Evolutionary conservation across 2,797 vertebrate genomes (phyloP).

Genomic region (Gymnothorax javanicus): DNA sequence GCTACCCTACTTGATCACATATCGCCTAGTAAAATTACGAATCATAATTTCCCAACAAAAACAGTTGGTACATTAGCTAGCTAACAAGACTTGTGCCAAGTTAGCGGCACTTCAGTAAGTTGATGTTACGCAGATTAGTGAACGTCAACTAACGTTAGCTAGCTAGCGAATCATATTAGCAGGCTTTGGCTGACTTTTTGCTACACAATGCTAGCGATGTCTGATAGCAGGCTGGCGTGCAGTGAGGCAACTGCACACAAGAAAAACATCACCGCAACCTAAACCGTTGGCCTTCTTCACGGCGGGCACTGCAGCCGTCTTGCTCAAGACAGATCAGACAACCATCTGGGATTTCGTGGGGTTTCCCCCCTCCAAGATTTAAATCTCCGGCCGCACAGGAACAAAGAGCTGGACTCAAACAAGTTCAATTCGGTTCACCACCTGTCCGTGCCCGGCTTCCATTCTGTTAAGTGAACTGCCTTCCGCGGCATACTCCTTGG

Average conservation of each 20-base stretch:
- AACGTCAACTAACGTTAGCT: too few relatives aligned
- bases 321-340: neutral
- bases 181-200: neutral
- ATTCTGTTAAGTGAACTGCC: neutral
- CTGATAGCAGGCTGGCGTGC: neutral
- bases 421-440: conserved; percentile 9
- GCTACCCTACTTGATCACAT: neutral
- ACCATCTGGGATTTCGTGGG: neutral
- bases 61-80: neutral
- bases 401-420: conserved; percentile 20
- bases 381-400: conserved; percentile 3
- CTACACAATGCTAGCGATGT: neutral
- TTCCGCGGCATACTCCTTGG: neutral
- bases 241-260: neutral
- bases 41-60: neutral
- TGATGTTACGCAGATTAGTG: too few relatives aligned
- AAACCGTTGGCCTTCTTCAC: neutral
- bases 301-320: neutral
- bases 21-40: neutral
- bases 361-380: neutral
- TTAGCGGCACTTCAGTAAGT: too few relatives aligned
- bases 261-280: neutral
- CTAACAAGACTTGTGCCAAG: neutral
- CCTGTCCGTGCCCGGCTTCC: neutral
- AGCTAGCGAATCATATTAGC: neutral